Percentiles rank a stretch among this genome's conserved stretches.
These are phyloP conservation scores for Anagrus nilaparvatae DNA, from an alignment of 1,140 invertebrate species.

Conservation along the genomic window DNA sequence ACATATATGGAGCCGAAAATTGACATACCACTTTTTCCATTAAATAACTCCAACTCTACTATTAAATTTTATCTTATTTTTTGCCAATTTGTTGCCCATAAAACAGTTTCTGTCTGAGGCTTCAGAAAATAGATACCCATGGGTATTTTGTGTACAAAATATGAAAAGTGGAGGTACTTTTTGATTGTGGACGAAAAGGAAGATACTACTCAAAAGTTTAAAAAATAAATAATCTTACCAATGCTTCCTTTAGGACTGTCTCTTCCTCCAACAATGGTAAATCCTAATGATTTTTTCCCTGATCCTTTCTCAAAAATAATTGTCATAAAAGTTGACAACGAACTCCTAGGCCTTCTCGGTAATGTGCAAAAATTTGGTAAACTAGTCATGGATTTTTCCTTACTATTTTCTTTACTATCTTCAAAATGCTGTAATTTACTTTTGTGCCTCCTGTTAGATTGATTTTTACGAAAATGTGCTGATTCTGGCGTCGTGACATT, in stretches of 20 bases:
- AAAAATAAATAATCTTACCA: constrained; percentile 41
- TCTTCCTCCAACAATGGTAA: constrained; percentile 82
- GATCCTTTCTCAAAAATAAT: constrained; percentile 75
- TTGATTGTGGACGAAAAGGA: no score
- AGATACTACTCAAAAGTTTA: no score
- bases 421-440: constrained; percentile 16
- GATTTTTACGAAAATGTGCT: constrained; percentile 35
- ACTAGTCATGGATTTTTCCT: constrained; percentile 35
- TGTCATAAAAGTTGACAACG: constrained; percentile 58
- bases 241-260: constrained; percentile 82
- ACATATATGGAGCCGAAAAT: no score
- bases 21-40: no score
- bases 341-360: constrained; percentile 54
- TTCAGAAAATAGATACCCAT: no score
- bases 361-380: constrained; percentile 60
- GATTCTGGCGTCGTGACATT: constrained; percentile 37
- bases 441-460: constrained; percentile 23
- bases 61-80: no score
- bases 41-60: no score
- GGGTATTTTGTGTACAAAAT: no score
- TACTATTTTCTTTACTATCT: constrained; percentile 18
- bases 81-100: no score
- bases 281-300: constrained; percentile 76
- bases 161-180: no score
- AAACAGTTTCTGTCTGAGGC: no score